Percentiles rank a stretch among this genome's conserved stretches.
phyloP scores from a whole-genome alignment of 2,113 vertebrate genomes.

The Romanogobio albipinnatus region DNA sequence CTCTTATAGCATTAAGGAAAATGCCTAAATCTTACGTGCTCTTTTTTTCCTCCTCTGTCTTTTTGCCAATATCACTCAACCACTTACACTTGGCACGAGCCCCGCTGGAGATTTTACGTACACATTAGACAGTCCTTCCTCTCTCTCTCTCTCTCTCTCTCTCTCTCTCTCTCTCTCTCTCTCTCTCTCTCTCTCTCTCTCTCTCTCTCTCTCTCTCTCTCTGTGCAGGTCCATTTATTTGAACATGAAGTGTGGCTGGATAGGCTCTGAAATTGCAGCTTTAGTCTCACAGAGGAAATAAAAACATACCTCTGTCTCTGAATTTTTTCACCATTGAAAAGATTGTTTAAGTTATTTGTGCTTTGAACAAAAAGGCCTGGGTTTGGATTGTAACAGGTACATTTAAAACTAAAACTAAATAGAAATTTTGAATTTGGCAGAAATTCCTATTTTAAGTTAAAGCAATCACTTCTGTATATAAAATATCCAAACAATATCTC shows the following conservation, averaged over 20 bases:
- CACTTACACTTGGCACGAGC: conserved; percentile 79
- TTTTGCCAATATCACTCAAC: conserved; percentile 82
- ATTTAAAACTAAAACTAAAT: neutral
- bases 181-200: conserved; percentile 22
- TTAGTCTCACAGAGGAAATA: too few relatives aligned
- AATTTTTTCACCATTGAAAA: neutral
- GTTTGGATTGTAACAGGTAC: neutral
- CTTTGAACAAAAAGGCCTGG: neutral
- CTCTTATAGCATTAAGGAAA: conserved; percentile 85
- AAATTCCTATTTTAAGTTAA: neutral
- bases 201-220: too few relatives aligned
- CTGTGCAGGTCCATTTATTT: conserved; percentile 73
- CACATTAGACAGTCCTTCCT: conserved; percentile 73
- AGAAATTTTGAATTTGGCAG: neutral
- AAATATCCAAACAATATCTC: too few relatives aligned
- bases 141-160: conserved; percentile 54
- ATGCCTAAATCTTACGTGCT: conserved; percentile 81
- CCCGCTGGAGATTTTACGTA: conserved; percentile 73
- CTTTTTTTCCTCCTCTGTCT: conserved; percentile 63
- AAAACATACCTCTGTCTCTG: neutral
- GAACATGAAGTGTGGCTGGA: conserved; percentile 65
- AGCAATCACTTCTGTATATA: too few relatives aligned
- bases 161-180: too few relatives aligned
- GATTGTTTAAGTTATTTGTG: neutral
- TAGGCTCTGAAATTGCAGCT: conserved; percentile 18